Conservation (phyloP, 2,797 vertebrate species). For the Gadopsis bispinosus region DNA sequence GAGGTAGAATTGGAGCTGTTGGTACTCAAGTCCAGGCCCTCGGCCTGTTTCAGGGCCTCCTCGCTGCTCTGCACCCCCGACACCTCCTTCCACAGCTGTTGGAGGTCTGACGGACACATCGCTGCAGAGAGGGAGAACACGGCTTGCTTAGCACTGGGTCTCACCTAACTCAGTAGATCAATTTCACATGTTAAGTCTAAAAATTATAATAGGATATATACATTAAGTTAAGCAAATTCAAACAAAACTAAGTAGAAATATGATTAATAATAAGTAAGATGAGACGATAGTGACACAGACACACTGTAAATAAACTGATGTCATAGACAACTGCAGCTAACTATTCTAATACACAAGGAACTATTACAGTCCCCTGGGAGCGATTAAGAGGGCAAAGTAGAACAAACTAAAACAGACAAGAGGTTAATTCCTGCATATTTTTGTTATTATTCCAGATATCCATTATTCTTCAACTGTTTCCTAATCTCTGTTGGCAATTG, state of each 20-base stretch:
- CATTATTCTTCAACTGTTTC: slow-evolving; percentile 45
- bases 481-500: slow-evolving; percentile 57
- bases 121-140: slow-evolving; percentile 74
- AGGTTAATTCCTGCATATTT: slow-evolving; percentile 59
- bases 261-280: slow-evolving; percentile 3
- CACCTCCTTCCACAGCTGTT: slow-evolving; percentile 99
- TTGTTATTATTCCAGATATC: slow-evolving; percentile 64
- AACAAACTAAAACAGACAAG: slow-evolving; percentile 44
- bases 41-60: slow-evolving; percentile 93
- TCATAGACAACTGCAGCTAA: slow-evolving; percentile 2
- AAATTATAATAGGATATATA: neutral
- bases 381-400: slow-evolving; percentile 46
- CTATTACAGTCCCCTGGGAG: slow-evolving; percentile 15
- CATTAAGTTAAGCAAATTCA: slow-evolving; percentile 10
- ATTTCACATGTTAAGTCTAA: slow-evolving; percentile 4
- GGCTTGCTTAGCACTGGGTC: slow-evolving; percentile 1
- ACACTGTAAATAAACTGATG: slow-evolving; percentile 27
- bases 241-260: slow-evolving; percentile 17
- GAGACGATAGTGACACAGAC: neutral
- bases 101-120: slow-evolving; percentile 97
- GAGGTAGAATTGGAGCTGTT: slow-evolving; percentile 98
- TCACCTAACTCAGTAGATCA: neutral
- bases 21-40: slow-evolving; percentile 97
- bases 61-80: slow-evolving; percentile 90
- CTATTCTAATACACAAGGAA: slow-evolving; percentile 21